phyloP scores from a whole-genome alignment of 2,888 invertebrate genomes.

The Ormyrus rosae region DNA sequence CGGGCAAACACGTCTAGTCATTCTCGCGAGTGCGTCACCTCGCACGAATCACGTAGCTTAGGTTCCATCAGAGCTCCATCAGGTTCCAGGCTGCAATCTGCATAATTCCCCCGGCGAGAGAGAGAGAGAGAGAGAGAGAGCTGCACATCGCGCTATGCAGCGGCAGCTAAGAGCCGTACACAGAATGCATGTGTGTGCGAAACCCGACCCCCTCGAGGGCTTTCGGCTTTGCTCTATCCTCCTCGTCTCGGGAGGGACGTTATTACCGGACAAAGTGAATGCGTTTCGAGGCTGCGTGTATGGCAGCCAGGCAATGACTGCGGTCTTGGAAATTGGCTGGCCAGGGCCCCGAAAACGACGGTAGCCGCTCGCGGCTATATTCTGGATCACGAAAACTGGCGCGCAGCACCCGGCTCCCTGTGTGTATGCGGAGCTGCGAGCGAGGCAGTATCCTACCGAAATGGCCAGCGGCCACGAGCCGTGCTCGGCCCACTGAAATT shows the following conservation, averaged over 20 bases:
- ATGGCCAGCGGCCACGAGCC: conserved; percentile 1
- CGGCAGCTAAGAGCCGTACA: conserved; percentile 57
- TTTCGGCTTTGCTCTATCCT: conserved; percentile 23
- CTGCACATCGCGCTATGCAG: too few species aligned
- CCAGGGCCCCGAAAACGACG: background rate
- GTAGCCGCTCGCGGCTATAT: background rate
- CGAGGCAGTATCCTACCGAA: background rate
- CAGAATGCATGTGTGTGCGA: conserved; percentile 58
- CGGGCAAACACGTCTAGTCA: background rate
- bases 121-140: conserved; percentile 58
- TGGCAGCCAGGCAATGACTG: background rate
- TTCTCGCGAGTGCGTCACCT: background rate
- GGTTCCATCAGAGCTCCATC: conserved; percentile 70
- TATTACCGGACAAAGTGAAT: conserved; percentile 49
- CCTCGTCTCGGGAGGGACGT: conserved; percentile 36
- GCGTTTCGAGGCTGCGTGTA: conserved; percentile 11
- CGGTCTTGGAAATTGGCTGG: conserved; percentile 4
- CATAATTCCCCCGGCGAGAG: conserved; percentile 73
- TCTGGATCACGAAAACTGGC: conserved; percentile 29
- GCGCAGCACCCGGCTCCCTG: background rate
- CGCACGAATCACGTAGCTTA: conserved; percentile 61
- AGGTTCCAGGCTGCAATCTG: conserved; percentile 74
- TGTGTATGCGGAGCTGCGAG: too few species aligned
- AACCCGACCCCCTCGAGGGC: conserved; percentile 60
- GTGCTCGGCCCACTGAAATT: conserved; percentile 2